Percentiles rank a stretch among this genome's conserved stretches.
Evolutionary conservation across 2,888 invertebrate species (phyloP).

Genomic region (Drosophila neotestacea): DNA sequence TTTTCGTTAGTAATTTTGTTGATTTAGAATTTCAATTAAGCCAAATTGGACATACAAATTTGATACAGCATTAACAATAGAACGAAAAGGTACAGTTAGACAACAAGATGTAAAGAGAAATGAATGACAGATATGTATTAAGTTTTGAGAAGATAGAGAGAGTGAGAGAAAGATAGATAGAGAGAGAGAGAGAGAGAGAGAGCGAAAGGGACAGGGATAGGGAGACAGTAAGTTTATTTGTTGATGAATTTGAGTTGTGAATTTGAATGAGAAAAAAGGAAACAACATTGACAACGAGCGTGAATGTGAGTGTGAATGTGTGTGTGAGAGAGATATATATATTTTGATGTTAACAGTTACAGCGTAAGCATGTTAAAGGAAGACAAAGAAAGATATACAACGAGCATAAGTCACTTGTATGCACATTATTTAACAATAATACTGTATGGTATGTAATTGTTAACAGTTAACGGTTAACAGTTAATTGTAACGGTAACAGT

Average conservation of each 20-base stretch:
- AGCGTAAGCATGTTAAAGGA: slow-evolving; percentile 78
- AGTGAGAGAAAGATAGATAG: slow-evolving; percentile 5
- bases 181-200: slow-evolving; percentile 6
- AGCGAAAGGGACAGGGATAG: slow-evolving; percentile 5
- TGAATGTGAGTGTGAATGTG: slow-evolving; percentile 16
- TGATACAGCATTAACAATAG: slow-evolving; percentile 37
- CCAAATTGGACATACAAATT: slow-evolving; percentile 61
- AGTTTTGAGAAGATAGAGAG: not conserved
- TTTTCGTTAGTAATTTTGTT: slow-evolving; percentile 76
- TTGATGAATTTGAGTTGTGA: slow-evolving; percentile 8
- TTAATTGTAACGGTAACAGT: slow-evolving; percentile 35
- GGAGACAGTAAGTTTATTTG: not conserved
- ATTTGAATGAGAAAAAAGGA: slow-evolving; percentile 12
- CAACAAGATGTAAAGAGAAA: slow-evolving; percentile 11
- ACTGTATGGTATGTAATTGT: slow-evolving; percentile 29
- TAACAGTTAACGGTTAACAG: slow-evolving; percentile 26
- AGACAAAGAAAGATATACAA: slow-evolving; percentile 81
- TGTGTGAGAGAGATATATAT: slow-evolving; percentile 16
- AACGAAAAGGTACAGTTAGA: slow-evolving; percentile 21
- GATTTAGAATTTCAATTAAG: slow-evolving; percentile 40
- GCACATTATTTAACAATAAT: slow-evolving; percentile 35
- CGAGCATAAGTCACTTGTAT: slow-evolving; percentile 82
- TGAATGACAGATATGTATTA: not conserved
- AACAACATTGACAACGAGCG: slow-evolving; percentile 43
- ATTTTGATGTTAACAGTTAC: slow-evolving; percentile 53